Evolutionary conservation across 1,140 invertebrate species (phyloP).

Genomic region (Idris sp.): DNA sequence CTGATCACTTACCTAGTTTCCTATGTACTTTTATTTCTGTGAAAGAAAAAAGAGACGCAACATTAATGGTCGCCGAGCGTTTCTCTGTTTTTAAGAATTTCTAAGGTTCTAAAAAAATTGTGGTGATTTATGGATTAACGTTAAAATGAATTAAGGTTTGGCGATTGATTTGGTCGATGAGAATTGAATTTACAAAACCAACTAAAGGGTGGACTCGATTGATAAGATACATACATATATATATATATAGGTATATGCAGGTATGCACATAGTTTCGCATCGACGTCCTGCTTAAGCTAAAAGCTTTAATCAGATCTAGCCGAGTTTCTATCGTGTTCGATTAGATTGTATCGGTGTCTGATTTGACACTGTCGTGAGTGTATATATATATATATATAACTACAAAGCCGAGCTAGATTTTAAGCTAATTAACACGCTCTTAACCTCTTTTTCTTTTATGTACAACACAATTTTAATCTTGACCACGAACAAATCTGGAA

Average conservation of each 20-base stretch:
- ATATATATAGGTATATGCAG: too few species aligned
- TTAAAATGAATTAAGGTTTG: too few species aligned
- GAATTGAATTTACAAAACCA: too few species aligned
- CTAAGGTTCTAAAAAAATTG: constrained; percentile 56
- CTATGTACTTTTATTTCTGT: constrained; percentile 62
- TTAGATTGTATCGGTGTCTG: constrained; percentile 34
- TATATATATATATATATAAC: too few species aligned
- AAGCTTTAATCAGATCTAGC: constrained; percentile 35
- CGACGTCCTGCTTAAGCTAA: too few species aligned
- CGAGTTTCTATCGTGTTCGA: constrained; percentile 30
- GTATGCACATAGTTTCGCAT: constrained; percentile 6
- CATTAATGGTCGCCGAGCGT: constrained; percentile 63
- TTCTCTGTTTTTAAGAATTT: constrained; percentile 61
- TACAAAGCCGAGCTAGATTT: constrained; percentile 5
- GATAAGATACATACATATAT: constrained; percentile 51
- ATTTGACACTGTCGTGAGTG: constrained; percentile 23
- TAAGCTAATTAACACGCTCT: constrained; percentile 27
- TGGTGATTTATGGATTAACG: constrained; percentile 52
- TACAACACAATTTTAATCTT: constrained; percentile 24
- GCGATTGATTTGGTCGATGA: too few species aligned
- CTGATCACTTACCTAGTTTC: constrained; percentile 62
- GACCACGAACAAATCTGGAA: constrained; percentile 16
- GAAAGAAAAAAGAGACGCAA: constrained; percentile 63
- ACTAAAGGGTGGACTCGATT: constrained; percentile 30
- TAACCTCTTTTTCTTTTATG: too few species aligned